phyloP scores from a whole-genome alignment of 1,140 invertebrate species.

The Elysia chlorotica region DNA sequence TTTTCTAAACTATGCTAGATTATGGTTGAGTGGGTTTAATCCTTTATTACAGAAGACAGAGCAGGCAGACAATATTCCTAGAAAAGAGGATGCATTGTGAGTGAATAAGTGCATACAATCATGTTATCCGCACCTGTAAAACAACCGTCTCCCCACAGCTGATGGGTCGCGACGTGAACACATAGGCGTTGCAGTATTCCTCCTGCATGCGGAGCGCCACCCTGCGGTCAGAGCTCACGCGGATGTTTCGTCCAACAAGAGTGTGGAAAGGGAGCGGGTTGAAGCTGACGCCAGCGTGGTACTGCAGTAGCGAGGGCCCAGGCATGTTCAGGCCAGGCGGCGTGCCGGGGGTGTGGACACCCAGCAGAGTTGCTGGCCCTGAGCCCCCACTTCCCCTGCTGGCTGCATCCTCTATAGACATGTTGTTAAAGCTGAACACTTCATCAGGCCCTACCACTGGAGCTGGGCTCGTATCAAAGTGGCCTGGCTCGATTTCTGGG shows the following conservation, averaged over 20 bases:
- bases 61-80: not conserved
- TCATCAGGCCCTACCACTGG: too few species aligned
- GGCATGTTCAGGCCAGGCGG: not conserved
- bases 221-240: constrained; percentile 72
- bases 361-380: too few species aligned
- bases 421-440: too few species aligned
- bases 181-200: constrained; percentile 93
- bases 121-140: constrained; percentile 66
- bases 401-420: too few species aligned
- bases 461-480: too few species aligned
- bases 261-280: constrained; percentile 61
- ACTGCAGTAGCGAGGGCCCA: constrained; percentile 61
- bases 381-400: too few species aligned
- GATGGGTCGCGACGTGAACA: constrained; percentile 86
- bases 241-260: constrained; percentile 77
- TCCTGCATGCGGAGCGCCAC: constrained; percentile 80
- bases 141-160: constrained; percentile 84
- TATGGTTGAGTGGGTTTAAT: too few species aligned
- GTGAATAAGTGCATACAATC: not conserved
- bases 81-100: not conserved
- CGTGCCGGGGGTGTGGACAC: constrained; percentile 2
- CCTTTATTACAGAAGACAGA: too few species aligned
- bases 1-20: too few species aligned
- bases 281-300: constrained; percentile 44
- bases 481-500: too few species aligned